phyloP scores from a whole-genome alignment of 2,797 vertebrate species.

The Chelon auratus region DNA sequence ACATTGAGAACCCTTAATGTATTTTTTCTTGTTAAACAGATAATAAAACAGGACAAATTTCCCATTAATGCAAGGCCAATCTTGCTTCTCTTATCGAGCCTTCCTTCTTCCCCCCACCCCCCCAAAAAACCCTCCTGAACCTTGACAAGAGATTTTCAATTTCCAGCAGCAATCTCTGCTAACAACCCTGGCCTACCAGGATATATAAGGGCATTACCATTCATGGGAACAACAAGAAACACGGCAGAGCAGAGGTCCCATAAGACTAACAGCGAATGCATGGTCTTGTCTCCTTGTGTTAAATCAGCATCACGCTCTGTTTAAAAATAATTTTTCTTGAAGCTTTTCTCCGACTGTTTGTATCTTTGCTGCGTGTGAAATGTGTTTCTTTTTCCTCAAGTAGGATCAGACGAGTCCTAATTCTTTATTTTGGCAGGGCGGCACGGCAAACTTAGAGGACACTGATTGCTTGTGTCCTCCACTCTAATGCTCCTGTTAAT shows the following conservation, averaged over 20 bases:
- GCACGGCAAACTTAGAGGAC: slow-evolving; percentile 70
- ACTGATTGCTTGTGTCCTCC: slow-evolving; percentile 83
- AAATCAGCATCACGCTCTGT: slow-evolving; percentile 60
- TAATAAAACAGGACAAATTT: slow-evolving; percentile 27
- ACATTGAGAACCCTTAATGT: background rate
- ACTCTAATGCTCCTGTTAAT: slow-evolving; percentile 83
- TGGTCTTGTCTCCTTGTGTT: slow-evolving; percentile 61
- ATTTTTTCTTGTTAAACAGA: background rate
- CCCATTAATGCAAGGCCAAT: slow-evolving; percentile 36
- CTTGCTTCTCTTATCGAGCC: slow-evolving; percentile 29
- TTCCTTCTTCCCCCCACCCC: background rate
- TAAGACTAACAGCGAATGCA: slow-evolving; percentile 65
- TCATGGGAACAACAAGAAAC: slow-evolving; percentile 62
- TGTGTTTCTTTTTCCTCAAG: slow-evolving; percentile 56
- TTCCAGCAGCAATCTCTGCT: slow-evolving; percentile 56
- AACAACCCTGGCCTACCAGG: slow-evolving; percentile 58
- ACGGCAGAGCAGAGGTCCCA: slow-evolving; percentile 46
- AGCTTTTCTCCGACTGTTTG: slow-evolving; percentile 41
- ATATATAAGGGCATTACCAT: slow-evolving; percentile 72
- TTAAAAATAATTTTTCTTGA: slow-evolving; percentile 55
- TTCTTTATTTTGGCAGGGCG: slow-evolving; percentile 70
- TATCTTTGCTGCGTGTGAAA: slow-evolving; percentile 49
- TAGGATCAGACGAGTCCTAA: slow-evolving; percentile 65
- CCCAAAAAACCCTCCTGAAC: slow-evolving; percentile 31
- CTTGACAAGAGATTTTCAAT: slow-evolving; percentile 71